Evolutionary conservation across 2,797 vertebrate genomes (phyloP), one percentile per base, ranked within the genome.

Genomic region (Cottoperca gobio): DNA sequence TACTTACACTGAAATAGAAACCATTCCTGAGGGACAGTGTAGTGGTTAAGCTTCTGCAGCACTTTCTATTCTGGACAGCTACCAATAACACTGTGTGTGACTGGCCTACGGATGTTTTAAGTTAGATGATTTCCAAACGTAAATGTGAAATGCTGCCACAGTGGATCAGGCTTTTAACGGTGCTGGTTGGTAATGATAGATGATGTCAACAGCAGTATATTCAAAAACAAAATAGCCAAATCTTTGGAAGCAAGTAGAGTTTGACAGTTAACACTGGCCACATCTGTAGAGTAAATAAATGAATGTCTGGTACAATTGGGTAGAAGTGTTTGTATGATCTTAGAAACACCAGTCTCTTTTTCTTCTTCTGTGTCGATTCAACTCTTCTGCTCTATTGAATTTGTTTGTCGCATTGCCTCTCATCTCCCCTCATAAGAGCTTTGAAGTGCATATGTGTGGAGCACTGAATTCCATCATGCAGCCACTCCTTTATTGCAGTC

Each of bases 1-100:
- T 77, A 76, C 76, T 83, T 75, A 65, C 10, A 81, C 77, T 60
- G 62, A 89, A 89, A 92, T 69, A 89, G 79, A 84, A 88, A 74
- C 75, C 67, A 58, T 82, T 75, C 85, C 80, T 79, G 40, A 55
- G 79, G 65, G 78, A 70, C 67, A 61, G 72, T 72, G 76, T 62
- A 42, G 57, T 53, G 61, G 78, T 65, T 80, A 72, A 73, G 66
- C 59, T 67, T 70, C 35, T 71, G 65, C 57, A 76, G 81, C 62
- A 69, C 52, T 82, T 77, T 86, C 40, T 76, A 9, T 68, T 86
- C 76, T 65, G 73, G 74, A 83, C 67, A 50, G 42, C 55, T 17
- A 63, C 72, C 59, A 78, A 46, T 60, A 72, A 40, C 31, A 37
- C 52, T 61, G 54, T 60, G 58, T 71, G 39, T 2, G 19, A 40